Conservation (phyloP, 2,888 invertebrate species). For the Galeruca laticollis region DNA sequence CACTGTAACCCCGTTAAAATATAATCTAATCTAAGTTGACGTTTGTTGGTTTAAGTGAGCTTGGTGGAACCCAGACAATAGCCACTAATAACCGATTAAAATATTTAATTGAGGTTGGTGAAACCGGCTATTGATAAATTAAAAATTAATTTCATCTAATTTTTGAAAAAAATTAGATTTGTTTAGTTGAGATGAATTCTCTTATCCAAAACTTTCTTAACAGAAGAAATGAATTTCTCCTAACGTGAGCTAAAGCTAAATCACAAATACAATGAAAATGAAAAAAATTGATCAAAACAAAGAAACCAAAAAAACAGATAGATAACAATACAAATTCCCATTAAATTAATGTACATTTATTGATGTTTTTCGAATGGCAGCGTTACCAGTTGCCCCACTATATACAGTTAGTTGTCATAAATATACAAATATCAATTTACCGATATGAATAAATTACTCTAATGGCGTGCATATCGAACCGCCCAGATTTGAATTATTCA, state of each 20-base stretch:
- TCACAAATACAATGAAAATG: not conserved
- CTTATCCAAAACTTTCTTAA: too few relatives aligned
- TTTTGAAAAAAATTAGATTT: too few relatives aligned
- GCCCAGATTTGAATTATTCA: conserved; percentile 46
- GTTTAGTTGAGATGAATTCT: too few relatives aligned
- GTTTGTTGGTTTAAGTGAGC: too few relatives aligned
- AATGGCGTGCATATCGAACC: conserved; percentile 46
- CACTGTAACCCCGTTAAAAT: too few relatives aligned
- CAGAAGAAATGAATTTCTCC: too few relatives aligned
- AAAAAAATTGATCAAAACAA: conserved; percentile 32
- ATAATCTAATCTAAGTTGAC: too few relatives aligned
- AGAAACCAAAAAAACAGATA: conserved; percentile 31
- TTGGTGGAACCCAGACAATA: too few relatives aligned
- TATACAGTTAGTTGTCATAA: conserved; percentile 25
- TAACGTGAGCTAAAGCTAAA: conserved; percentile 14
- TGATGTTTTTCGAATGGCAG: not conserved
- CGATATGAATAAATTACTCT: conserved; percentile 42
- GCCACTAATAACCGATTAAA: too few relatives aligned
- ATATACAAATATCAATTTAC: conserved; percentile 43
- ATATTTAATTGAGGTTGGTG: too few relatives aligned
- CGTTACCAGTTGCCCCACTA: not conserved
- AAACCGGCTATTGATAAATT: too few relatives aligned
- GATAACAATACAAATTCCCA: not conserved
- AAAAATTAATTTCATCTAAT: too few relatives aligned
- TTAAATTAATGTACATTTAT: not conserved